Conservation (phyloP, 2,888 invertebrate genomes). For the Acheta domesticus region DNA sequence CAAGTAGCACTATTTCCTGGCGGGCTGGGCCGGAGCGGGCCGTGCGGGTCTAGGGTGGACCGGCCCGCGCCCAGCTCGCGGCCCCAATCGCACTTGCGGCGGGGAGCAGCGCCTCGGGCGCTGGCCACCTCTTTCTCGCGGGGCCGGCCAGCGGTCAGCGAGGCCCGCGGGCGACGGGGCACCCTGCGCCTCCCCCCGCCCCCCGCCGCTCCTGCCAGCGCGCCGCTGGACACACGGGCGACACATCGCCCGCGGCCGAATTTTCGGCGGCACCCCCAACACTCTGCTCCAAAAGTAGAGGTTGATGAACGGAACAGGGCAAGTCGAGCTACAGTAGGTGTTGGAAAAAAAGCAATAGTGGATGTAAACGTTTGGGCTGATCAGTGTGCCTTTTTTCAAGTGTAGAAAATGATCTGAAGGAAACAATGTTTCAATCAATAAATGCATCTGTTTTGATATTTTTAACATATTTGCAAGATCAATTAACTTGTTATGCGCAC, state of each 20-base stretch:
- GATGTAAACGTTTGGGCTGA: no score
- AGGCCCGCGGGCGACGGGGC: background rate
- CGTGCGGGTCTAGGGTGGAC: background rate
- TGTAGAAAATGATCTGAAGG: no score
- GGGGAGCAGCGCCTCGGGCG: background rate
- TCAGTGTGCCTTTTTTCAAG: no score
- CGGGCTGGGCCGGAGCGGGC: background rate
- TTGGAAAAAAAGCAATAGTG: no score
- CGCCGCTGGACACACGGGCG: background rate
- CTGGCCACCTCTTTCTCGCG: background rate
- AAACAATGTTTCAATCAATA: no score
- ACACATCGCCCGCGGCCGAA: background rate
- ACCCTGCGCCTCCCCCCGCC: background rate
- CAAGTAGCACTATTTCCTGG: background rate
- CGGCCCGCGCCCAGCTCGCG: background rate
- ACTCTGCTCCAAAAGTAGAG: no score
- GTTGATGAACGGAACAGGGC: no score
- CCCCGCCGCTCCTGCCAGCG: background rate
- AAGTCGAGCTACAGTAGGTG: no score
- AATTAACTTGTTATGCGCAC: no score
- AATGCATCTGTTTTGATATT: no score
- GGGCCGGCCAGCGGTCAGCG: constrained; percentile 6
- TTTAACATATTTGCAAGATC: no score
- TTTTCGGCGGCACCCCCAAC: no score
- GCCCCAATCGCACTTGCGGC: background rate